Evolutionary conservation across 1,140 invertebrate species (phyloP), one percentile per base, ranked within the genome.

Genomic region (Rhopalosiphum padi): DNA sequence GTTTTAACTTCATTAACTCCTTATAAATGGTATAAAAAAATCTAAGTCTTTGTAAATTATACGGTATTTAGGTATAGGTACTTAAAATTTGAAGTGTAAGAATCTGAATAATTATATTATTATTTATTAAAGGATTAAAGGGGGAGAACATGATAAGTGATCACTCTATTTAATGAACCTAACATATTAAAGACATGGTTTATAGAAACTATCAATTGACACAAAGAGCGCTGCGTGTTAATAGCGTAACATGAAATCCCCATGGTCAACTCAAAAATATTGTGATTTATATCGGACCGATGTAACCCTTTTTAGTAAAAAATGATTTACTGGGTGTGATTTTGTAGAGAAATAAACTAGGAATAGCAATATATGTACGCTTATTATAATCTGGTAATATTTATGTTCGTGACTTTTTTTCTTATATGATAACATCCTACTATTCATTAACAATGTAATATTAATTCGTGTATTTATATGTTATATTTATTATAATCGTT

Each of bases 251-350:
- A 86, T 25, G 5, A 46, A 46, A 86, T 86, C 41, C 85, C 41
- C 21, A 5, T 8, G n/a, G 51, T 35, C 46, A 22, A 88, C 46
- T 55, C 35, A 35, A 55, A 55, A 53, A 55, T 55, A 55, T 41
- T 25, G 23, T 89, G 35, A 89, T 89, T 89, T 55, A 89, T 89
- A 21, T 89, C n/a, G 48, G 22, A 37, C 48, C 21, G 35, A 46
- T 87, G n/a, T 37, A 8, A 37, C 48, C n/a, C 35, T 25, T 53
- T 37, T 9, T 23, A 21, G 35, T 53, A 35, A 55, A 89, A 53
- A 89, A 89, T 89, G 22, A 55, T 89, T 89, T 55, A 55, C 51
- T 15, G 35, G 22, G 88, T 55, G 51, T 53, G 22, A 89, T 89
- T 89, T 55, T 21, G 9, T 25, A 3, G 30, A 48, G 15, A 8